Base-by-base conservation (phyloP, 2,113 vertebrate genomes). In the Todiramphus saurophagus region DNA sequence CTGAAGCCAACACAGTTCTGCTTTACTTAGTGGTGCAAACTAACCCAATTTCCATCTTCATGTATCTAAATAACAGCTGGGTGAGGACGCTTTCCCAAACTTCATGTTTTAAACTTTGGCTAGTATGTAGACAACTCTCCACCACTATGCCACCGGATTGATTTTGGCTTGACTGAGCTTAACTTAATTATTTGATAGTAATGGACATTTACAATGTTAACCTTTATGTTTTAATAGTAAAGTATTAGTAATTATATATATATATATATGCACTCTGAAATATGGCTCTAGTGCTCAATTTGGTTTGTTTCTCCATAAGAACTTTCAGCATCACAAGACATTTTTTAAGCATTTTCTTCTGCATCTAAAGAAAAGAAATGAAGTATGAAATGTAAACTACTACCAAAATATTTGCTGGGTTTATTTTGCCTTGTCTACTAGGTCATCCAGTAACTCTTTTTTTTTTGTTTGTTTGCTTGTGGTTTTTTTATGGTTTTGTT, bases 1-100 rank as follows among this genome's bases (percentile, higher is more conserved):
- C 94, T 86, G 76, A 63, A 97, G 93, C 86, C 67, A 87, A 60
- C 93, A 93, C 39, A 91, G 91, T 94, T 91, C 60, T 76, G 41
- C 58, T 88, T 96, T 44, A 87, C 89, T 94, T 95, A 82, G 78
- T 68, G 55, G 84, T 96, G 48, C 89, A 95, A 94, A 86, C 81
- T 94, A 96, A 96, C 66, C 53, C 75, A 43, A 27, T 93, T 94
- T 96, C 77, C 17, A 62, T 73, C 83, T 73, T 90, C 51, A 83
- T 60, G 39, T 84, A 80, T 87, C 55, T 91, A 82, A 95, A 78
- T 51, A 80, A 11, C 37, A 86, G 73, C 44, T 73, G 59, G 37
- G 60, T 25, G 31, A 56, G 69, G 33, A 50, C 63, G 30, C 11
- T 39, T 88, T 69, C 17, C 51, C 51, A 87, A 91, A 87, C 19